Evolutionary conservation across 2,797 vertebrate genomes (phyloP), one percentile per base, ranked within the genome.

Genomic region (Cossypha heuglini): DNA sequence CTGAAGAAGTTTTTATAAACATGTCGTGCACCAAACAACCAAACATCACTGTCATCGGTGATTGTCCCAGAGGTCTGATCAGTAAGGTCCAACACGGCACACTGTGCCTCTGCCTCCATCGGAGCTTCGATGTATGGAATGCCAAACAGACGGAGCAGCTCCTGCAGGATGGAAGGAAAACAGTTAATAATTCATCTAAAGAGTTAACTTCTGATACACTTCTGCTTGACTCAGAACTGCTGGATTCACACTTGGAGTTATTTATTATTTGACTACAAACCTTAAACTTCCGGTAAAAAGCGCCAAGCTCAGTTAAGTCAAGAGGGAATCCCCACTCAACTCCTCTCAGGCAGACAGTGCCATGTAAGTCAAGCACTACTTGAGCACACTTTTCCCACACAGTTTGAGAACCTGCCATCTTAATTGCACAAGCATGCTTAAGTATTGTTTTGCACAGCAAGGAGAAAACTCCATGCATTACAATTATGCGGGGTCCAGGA

Each of bases 1-100:
- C 96, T 99, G 96, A 99, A 99, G 96, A 99, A 99, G 96, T 99
- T 99, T 98, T 98, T 99, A 97, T 99, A 99, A 86, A 99, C 99
- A 3, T 99, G 99, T 11, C 99, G 98, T 31, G 98, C 99, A 7
- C 99, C 99, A 38, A 99, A 99, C 29, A 99, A 98, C 99, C 99
- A 99, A 84, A 99, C 98, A 31, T 99, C 99, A 1, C 99, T 99
- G 84, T 99, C 99, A 24, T 99, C 99, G 0, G 99, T 99, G 97
- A 99, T 99, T 86, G 99, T 99, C 62, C 99, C 99, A 7, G 99
- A 97, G 2, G 99, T 99, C 87, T 99, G 99, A 66, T 99, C 99
- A 0, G 98, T 97, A 4, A 99, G 98, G 93, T 99, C 99, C 42
- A 99, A 64, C 0, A 98, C 33, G 0, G 99, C 99, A 37, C 99